Conservation (phyloP, 2,113 vertebrate genomes). For the Anoura caudifer region DNA sequence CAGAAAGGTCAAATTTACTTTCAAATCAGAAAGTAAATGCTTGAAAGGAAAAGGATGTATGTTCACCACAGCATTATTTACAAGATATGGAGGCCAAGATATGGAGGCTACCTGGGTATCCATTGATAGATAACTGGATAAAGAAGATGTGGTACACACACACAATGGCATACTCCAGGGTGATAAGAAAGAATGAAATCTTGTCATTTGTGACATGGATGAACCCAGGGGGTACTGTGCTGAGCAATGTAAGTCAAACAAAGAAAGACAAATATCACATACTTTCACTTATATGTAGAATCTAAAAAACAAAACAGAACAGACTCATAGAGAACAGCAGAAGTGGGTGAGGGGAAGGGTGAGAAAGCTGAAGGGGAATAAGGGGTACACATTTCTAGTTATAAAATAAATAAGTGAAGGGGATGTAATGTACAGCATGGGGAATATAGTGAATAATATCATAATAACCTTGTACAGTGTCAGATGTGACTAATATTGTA, state of each 20-base stretch:
- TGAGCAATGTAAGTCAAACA: neutral
- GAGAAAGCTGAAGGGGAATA: neutral
- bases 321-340: neutral
- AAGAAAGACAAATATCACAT: neutral
- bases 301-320: neutral
- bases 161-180: neutral
- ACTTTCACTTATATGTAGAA: neutral
- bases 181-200: neutral
- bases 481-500: neutral
- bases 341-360: neutral
- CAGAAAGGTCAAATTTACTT: neutral
- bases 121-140: neutral
- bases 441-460: neutral
- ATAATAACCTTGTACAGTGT: neutral
- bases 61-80: neutral
- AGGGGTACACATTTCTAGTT: neutral
- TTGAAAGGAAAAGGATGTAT: neutral
- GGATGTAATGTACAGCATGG: neutral
- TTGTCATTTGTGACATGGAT: neutral
- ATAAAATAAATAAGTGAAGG: neutral
- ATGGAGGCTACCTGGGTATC: neutral
- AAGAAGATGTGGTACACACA: neutral
- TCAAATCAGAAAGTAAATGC: conserved; percentile 9
- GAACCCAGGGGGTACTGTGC: neutral
- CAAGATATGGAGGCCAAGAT: neutral